Evolutionary conservation across 2,888 invertebrate species (phyloP), one percentile per base, ranked within the genome.

Genomic region (Phaedon cochleariae): DNA sequence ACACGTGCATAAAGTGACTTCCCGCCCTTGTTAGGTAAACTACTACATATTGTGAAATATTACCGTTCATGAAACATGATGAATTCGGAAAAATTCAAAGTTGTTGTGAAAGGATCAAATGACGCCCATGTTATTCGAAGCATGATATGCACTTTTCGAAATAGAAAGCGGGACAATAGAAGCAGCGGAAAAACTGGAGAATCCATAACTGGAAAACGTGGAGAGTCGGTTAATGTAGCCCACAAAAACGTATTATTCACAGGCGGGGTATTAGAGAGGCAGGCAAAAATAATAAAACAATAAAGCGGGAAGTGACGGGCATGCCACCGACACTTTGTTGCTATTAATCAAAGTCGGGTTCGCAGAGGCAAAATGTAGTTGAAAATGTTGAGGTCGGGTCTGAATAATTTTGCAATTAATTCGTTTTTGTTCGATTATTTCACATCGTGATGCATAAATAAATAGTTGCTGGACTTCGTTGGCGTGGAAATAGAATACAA

Each of bases 311-410:
- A 64, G 62, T 68, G 62, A 66, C 64, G 62, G 63, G 66, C 54
- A 66, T 46, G 57, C 59, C 59, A 61, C 71, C 55, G 64, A 66
- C 70, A 67, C 67, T 71, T 68, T 59, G 66, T 66, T 61, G 59
- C 61, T 65, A 72, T 73, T 69, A 64, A 72, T 73, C 73, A 72
- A 68, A 57, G 73, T 73, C 71, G 57, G 53, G 49, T 67, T 59
- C 54, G 34, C 48, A 48, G 34, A 51, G 59, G 41, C 57, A 67
- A 64, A 67, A 62, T 15, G 3, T n/a, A n/a, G n/a, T n/a, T n/a
- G n/a, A n/a, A n/a, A n/a, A n/a, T n/a, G n/a, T n/a, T n/a, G 15
- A 41, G 41, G 17, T 53, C 46, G 62, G 21, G 34, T 20, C 15
- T 17, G 55, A 4, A 64, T 65, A 69, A 65, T 67, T 67, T 37